A percentile compares a stretch with the other conserved stretches of the same genome.
These are phyloP conservation scores for Sebastes wilsoni DNA, from an alignment of 2,797 vertebrate genomes.

Conservation along the genomic window DNA sequence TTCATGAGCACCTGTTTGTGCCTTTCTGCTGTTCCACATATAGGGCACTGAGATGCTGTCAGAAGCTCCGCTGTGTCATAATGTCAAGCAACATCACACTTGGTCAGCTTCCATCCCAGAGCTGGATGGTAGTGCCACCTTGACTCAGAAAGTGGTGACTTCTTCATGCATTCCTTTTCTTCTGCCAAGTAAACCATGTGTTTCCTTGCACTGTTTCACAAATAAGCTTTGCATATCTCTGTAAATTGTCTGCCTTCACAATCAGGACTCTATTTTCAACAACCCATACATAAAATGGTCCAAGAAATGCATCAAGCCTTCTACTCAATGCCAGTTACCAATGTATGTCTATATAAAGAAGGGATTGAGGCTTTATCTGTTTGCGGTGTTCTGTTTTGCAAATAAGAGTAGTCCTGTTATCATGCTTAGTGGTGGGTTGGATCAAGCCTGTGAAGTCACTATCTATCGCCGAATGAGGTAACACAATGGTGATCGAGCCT, in stretches of 20 bases:
- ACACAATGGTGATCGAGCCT: too few species aligned
- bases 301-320: too few species aligned
- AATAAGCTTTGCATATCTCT: not conserved
- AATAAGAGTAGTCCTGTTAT: too few species aligned
- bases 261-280: too few species aligned
- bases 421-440: too few species aligned
- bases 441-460: too few species aligned
- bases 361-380: too few species aligned
- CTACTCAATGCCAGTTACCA: too few species aligned
- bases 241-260: not conserved
- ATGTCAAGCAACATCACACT: constrained; percentile 5
- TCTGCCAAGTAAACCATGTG: not conserved
- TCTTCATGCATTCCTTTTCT: not conserved
- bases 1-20: constrained; percentile 31
- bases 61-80: not conserved
- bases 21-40: constrained; percentile 8
- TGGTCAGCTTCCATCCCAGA: constrained; percentile 1
- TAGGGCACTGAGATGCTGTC: constrained; percentile 9
- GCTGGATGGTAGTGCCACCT: not conserved
- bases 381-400: too few species aligned
- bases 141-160: not conserved
- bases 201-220: not conserved
- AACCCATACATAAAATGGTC: too few species aligned
- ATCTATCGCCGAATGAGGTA: too few species aligned
- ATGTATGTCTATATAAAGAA: too few species aligned